Evolutionary conservation across 2,113 vertebrate genomes (phyloP).

Genomic region (Lates calcarifer): DNA sequence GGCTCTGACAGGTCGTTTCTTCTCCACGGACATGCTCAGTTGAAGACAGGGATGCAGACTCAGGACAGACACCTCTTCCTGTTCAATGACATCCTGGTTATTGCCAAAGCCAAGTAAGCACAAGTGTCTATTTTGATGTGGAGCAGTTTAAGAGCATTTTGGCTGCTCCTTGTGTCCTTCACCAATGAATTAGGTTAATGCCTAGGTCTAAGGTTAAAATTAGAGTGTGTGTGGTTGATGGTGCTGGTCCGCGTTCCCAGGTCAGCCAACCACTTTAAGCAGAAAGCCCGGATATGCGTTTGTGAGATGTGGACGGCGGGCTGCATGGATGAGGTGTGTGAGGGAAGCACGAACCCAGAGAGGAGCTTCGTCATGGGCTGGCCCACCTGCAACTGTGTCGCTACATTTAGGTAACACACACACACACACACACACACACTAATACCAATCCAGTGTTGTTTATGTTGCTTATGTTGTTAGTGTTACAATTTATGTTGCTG

Average conservation of each 20-base stretch:
- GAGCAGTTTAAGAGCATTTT: not conserved
- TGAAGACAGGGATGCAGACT: constrained; percentile 82
- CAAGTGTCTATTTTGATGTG: not conserved
- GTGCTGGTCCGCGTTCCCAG: constrained; percentile 26
- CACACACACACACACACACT: not conserved
- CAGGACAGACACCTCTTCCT: constrained; percentile 83
- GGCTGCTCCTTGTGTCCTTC: not conserved
- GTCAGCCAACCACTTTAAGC: constrained; percentile 88
- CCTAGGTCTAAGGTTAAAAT: constrained; percentile 6
- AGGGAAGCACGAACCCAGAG: constrained; percentile 88
- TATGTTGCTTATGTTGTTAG: too few relatives aligned
- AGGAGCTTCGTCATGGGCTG: constrained; percentile 96
- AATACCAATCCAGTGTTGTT: not conserved
- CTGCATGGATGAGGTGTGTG: constrained; percentile 95
- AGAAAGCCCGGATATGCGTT: constrained; percentile 88
- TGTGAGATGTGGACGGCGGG: constrained; percentile 95
- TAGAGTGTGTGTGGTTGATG: not conserved
- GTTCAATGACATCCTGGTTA: constrained; percentile 76
- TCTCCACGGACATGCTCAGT: constrained; percentile 74
- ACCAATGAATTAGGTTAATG: not conserved
- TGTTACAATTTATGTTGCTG: not conserved
- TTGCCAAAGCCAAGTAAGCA: constrained; percentile 81
- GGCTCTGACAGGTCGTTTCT: constrained; percentile 67
- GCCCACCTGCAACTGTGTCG: constrained; percentile 96
- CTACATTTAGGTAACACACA: constrained; percentile 90